phyloP scores from a whole-genome alignment of 2,888 invertebrate species.

The Pterostichus madidus region DNA sequence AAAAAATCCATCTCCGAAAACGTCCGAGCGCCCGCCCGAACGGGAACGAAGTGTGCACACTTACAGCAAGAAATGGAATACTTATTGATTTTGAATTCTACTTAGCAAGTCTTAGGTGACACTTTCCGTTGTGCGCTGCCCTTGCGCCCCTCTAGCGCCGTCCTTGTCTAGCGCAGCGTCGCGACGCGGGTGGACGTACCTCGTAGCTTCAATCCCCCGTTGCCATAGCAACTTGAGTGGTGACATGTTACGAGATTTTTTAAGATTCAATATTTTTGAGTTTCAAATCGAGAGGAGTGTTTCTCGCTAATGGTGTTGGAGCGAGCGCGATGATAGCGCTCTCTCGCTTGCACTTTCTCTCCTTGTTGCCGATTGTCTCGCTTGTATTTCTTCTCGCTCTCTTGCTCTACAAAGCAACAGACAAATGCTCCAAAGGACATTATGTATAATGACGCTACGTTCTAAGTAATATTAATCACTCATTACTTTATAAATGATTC shows the following conservation, averaged over 20 bases:
- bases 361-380: background rate
- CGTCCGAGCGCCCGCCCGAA: conserved; percentile 73
- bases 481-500: conserved; percentile 15
- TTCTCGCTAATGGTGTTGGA: conserved; percentile 55
- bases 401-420: conserved; percentile 17
- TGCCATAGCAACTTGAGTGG: conserved; percentile 66
- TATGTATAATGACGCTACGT: conserved; percentile 18
- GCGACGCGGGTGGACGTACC: conserved; percentile 22
- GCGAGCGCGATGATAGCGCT: background rate
- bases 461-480: background rate
- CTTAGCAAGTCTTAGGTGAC: conserved; percentile 76
- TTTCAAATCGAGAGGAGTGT: conserved; percentile 63
- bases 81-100: conserved; percentile 78
- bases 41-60: conserved; percentile 73
- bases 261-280: conserved; percentile 67
- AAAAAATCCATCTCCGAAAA: conserved; percentile 76
- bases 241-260: conserved; percentile 66
- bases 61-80: conserved; percentile 75
- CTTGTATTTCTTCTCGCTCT: background rate
- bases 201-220: conserved; percentile 15
- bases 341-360: conserved; percentile 38
- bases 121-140: conserved; percentile 72
- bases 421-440: background rate
- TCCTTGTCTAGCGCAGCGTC: conserved; percentile 50
- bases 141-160: conserved; percentile 20